Evolutionary conservation across 1,140 invertebrate species (phyloP), one percentile per base, ranked within the genome.

Genomic region (Drosophila kepulauana): DNA sequence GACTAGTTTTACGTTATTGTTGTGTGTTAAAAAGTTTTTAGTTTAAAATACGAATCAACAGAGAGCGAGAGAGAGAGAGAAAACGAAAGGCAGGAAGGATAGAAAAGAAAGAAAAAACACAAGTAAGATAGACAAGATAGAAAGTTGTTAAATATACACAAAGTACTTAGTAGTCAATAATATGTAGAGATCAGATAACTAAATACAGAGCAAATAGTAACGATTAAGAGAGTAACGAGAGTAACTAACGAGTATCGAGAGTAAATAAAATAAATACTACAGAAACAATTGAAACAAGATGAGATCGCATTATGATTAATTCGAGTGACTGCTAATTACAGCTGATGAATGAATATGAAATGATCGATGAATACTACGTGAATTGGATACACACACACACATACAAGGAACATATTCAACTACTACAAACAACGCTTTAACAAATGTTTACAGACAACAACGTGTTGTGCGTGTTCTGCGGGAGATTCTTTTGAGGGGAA

Each of bases 21-120:
- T 68, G 75, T 78, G 45, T 56, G 57, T 81, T 51, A 82, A 82
- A 75, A 78, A 78, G 85, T 68, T 75, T 65, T 49, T 64, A 38
- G 68, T 63, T 56, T 35, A 35, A 35, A 82, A 78, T 62, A 72
- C 65, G 79, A 79, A 70, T 74, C 25, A 67, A 88, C 78, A 79
- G 66, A 73, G 51, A 51, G 49, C 11, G 13, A 77, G 66, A 73
- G 35, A 8, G 7, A 13, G 45, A 48, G 15, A 48, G 77, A 81
- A 70, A 82, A 75, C 75, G 73, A 81, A 87, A 81, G 61, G 70
- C 71, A 81, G 51, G 41, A 43, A 79, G 75, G 78, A 81, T 84
- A 85, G 69, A 81, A 86, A 84, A 76, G 70, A 85, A 86, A 72
- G 75, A 87, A 79, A 72, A 88, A 91, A 65, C 73, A 72, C 78